Percentiles rank a stretch among this genome's conserved stretches.
These are phyloP conservation scores for Antheraea assamensis DNA, from an alignment of 2,888 invertebrate species.

Conservation along the genomic window DNA sequence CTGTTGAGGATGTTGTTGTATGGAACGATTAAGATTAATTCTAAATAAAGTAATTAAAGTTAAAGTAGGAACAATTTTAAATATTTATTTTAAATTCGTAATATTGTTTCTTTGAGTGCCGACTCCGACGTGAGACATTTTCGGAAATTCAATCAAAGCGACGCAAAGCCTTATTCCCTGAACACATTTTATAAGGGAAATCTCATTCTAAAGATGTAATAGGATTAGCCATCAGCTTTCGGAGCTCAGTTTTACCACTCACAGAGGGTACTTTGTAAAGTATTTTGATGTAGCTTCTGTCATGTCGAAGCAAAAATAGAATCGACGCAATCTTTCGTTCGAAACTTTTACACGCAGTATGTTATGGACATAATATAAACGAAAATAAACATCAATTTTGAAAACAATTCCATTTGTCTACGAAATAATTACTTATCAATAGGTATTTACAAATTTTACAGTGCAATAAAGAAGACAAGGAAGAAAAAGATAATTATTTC, in stretches of 20 bases:
- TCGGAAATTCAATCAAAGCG: slow-evolving; percentile 24
- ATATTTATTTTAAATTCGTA: slow-evolving; percentile 13
- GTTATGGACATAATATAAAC: neutral
- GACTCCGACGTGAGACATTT: slow-evolving; percentile 19
- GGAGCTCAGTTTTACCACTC: slow-evolving; percentile 9
- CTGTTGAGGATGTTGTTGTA: too few species aligned
- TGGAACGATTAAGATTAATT: neutral
- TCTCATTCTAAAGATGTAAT: slow-evolving; percentile 39
- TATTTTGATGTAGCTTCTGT: neutral
- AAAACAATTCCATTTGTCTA: too few species aligned
- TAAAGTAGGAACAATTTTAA: slow-evolving; percentile 2
- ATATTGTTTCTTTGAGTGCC: slow-evolving; percentile 18
- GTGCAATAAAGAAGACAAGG: too few species aligned
- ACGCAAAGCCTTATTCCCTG: slow-evolving; percentile 29
- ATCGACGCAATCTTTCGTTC: neutral
- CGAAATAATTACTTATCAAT: too few species aligned
- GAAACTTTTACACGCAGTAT: neutral
- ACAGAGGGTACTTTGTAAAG: slow-evolving; percentile 5
- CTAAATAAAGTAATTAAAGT: neutral
- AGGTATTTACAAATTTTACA: neutral
- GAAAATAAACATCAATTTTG: too few species aligned
- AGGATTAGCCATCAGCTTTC: slow-evolving; percentile 30
- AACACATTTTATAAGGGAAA: slow-evolving; percentile 35
- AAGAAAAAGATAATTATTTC: too few species aligned
- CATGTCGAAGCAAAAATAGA: neutral